Evolutionary conservation across 2,888 invertebrate species (phyloP), one percentile per base, ranked within the genome.

Genomic region (Eucera pruinosa): DNA sequence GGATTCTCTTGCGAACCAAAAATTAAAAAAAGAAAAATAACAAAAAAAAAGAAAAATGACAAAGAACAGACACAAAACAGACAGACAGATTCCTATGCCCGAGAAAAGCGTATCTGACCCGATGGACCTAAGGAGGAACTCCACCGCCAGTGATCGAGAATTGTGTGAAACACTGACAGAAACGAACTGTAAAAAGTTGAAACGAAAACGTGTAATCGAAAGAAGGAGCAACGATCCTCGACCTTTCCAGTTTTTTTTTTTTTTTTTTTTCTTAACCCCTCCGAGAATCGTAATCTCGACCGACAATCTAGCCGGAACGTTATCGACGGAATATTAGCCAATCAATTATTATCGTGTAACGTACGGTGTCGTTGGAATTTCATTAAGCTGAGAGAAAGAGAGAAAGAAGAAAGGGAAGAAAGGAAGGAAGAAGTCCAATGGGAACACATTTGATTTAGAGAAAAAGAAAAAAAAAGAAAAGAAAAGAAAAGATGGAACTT

Each of bases 41-140:
- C 33, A n/a, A n/a, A n/a, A 18, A 45, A n/a, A n/a, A n/a, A 6
- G 5, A 11, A 48, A 60, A 36, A 9, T 36, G 11, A 36, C 36
- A 36, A 11, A 11, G 11, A 36, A 36, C 9, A 36, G 11, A 36
- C 9, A 36, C 3, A 23, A 18, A 15, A 39, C 15, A 30, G 18
- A 11, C 27, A n/a, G 45, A 85, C 79, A 82, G 77, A 83, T 81
- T 84, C 74, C 82, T 75, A 82, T 78, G 76, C 73, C 83, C 82
- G 74, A 81, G 82, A 83, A 69, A 76, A 75, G 70, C 81, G 81
- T 81, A 80, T 81, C 74, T 70, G 87, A 86, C 81, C 82, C 83
- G 82, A 74, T 48, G 83, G 81, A 85, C 83, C 77, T 75, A 80
- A 86, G 82, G 82, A 83, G 84, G 88, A 90, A 89, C 87, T 90